Evolutionary conservation across 2,888 invertebrate genomes (phyloP).

Genomic region (Liposcelis brunnea): DNA sequence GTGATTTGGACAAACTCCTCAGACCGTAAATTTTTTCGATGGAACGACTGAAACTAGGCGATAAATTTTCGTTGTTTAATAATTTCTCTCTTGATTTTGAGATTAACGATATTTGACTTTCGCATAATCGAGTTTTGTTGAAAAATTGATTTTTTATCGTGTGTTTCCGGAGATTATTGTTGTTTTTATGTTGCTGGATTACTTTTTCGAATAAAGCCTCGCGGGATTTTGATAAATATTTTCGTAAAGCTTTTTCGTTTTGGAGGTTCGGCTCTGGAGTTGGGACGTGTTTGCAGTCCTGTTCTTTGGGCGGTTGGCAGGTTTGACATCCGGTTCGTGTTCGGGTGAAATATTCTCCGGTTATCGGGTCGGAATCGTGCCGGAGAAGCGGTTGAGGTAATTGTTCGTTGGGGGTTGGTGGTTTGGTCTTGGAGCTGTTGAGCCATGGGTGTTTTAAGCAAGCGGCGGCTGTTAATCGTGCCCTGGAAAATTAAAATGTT

Average conservation of each 20-base stretch:
- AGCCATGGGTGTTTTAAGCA: conserved; percentile 42
- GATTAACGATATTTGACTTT: conserved; percentile 30
- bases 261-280: conserved; percentile 23
- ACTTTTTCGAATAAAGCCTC: conserved; percentile 33
- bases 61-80: conserved; percentile 19
- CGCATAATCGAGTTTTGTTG: conserved; percentile 24
- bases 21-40: conserved; percentile 31
- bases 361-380: conserved; percentile 4
- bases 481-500: conserved; percentile 24
- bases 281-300: conserved; percentile 21
- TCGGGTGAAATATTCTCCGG: conserved; percentile 4
- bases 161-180: conserved; percentile 18
- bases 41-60: conserved; percentile 25
- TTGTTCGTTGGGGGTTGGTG: conserved; percentile 4
- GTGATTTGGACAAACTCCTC: conserved; percentile 30
- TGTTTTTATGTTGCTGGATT: conserved; percentile 21
- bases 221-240: conserved; percentile 32
- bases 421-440: conserved; percentile 17
- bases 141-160: conserved; percentile 23
- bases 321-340: conserved; percentile 17
- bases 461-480: conserved; percentile 37
- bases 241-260: conserved; percentile 22
- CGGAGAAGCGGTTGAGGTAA: conserved; percentile 3
- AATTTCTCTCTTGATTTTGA: conserved; percentile 28
- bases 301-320: conserved; percentile 15